Base-by-base conservation (phyloP, 2,888 invertebrate genomes). In the Fragum fragum region DNA sequence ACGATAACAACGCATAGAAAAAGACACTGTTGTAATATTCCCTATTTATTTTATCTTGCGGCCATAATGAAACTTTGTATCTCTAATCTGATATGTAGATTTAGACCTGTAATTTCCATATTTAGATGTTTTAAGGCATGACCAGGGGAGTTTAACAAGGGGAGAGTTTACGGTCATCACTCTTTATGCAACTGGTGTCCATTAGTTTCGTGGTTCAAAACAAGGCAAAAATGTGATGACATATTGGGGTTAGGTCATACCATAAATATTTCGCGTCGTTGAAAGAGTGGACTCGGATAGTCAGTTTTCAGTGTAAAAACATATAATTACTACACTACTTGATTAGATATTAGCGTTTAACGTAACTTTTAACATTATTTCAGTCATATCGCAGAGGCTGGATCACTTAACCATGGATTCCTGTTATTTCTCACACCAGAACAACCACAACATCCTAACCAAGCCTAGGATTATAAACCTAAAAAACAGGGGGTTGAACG, bases 171-270 rank as follows among this genome's bases (percentile, higher is more conserved):
- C 66, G 66, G 66, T 66, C 66, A 66, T 21, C 66, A 66, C 66
- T 42, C 42, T 66, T 66, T 66, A 66, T 66, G 66, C 42, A 66
- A 66, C 36, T 66, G 14, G 26, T 66, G 66, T 66, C 66, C 66
- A 66, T 66, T 66, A 66, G 66, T 66, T 66, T 66, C 66, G 36
- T 23, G n/a, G 42, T 39, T 39, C 39, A 42, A 42, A 63, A 66
- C 42, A 66, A 61, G 32, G 21, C 66, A 66, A 66, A 66, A 39
- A 66, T 42, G 66, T 39, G 66, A 42, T 66, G 70, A 71, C 71
- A 71, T 71, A 71, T 36, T 21, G 55, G 42, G 71, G 71, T 71
- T 71, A 71, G 71, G 71, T 71, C 71, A 71, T 71, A 71, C 55
- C 71, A 57, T 53, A 55, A 36, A 71, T 55, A 57, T 21, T 57